phyloP scores from a whole-genome alignment of 2,797 vertebrate species.

The Hemitrygon akajei region DNA sequence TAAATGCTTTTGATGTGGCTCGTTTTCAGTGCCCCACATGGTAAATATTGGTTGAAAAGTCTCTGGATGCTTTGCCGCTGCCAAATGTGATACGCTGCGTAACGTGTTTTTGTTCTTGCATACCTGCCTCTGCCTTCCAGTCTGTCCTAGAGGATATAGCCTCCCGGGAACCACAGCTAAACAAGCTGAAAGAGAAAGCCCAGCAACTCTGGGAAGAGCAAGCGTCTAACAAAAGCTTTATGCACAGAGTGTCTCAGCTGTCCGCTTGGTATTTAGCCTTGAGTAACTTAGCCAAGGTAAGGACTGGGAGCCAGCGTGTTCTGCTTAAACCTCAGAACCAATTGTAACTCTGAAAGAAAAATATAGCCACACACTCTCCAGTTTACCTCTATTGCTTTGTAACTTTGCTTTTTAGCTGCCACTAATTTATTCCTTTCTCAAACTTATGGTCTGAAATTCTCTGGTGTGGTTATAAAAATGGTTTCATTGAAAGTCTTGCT shows the following conservation, averaged over 20 bases:
- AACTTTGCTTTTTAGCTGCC: neutral
- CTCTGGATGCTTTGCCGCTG: slow-evolving; percentile 41
- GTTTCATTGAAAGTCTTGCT: neutral
- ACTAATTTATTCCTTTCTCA: neutral
- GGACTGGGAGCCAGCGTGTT: slow-evolving; percentile 41
- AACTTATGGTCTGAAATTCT: neutral
- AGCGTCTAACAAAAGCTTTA: slow-evolving; percentile 88
- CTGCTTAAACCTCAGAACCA: neutral
- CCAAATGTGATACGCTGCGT: slow-evolving; percentile 40
- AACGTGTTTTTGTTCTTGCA: slow-evolving; percentile 56
- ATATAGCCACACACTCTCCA: neutral
- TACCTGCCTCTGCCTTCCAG: slow-evolving; percentile 81
- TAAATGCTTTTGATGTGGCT: neutral
- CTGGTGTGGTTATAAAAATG: neutral
- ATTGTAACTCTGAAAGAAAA: neutral
- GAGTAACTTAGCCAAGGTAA: slow-evolving; percentile 95
- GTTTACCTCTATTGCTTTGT: slow-evolving; percentile 23
- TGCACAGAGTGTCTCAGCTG: slow-evolving; percentile 92
- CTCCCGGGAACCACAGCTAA: slow-evolving; percentile 80
- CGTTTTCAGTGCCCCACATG: neutral
- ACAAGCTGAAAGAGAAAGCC: slow-evolving; percentile 84
- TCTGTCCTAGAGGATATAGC: slow-evolving; percentile 90
- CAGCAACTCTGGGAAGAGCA: slow-evolving; percentile 91
- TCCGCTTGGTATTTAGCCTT: slow-evolving; percentile 89
- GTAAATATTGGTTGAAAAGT: neutral